These are phyloP conservation scores for Chanos chanos DNA, from an alignment of 2,797 vertebrate species.

Conservation along the genomic window DNA sequence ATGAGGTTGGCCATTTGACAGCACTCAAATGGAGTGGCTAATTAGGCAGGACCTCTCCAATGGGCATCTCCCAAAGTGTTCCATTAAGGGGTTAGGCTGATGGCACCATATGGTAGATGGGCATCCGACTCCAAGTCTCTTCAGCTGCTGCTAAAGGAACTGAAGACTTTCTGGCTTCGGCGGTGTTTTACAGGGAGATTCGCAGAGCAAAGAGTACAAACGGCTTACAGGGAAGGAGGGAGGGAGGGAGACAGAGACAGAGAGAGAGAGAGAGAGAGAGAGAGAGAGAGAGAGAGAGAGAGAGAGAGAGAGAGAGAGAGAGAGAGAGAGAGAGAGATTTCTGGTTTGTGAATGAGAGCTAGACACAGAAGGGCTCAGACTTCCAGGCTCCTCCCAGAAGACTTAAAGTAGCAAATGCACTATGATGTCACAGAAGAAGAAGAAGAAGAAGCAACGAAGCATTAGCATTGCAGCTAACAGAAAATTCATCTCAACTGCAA, in stretches of 20 bases:
- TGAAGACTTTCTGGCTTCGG: no score
- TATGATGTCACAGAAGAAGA: no score
- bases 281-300: neutral
- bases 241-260: no score
- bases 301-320: neutral
- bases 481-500: no score
- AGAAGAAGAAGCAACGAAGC: no score
- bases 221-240: neutral
- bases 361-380: neutral
- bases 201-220: no score
- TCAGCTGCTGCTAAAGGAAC: neutral
- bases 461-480: no score
- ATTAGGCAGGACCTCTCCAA: neutral
- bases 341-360: neutral
- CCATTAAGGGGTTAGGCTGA: constrained; percentile 24
- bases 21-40: constrained; percentile 3
- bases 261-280: no score
- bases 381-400: neutral
- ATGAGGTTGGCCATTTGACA: neutral
- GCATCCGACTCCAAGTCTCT: no score
- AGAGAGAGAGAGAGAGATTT: no score
- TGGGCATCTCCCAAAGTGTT: constrained; percentile 1
- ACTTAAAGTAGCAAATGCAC: neutral
- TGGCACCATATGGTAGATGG: constrained; percentile 28
- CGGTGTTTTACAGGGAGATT: no score